Evolutionary conservation across 2,113 vertebrate genomes (phyloP), one percentile per base, ranked within the genome.

Genomic region (Columba janthina): DNA sequence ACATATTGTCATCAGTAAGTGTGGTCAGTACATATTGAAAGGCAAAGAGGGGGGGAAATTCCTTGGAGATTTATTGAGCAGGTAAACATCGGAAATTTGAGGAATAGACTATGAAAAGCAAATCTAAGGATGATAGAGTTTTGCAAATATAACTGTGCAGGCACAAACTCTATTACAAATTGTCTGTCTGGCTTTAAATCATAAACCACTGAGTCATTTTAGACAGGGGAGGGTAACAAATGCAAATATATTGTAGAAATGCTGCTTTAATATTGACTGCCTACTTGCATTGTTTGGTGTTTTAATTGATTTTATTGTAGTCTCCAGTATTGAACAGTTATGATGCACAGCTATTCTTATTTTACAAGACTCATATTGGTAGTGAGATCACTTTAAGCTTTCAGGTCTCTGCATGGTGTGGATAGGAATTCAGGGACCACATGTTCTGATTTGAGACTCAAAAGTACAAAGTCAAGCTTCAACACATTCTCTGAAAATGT

Each of bases 261-360:
- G 12, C 7, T 89, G 62, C 73, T 75, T 64, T 70, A 89, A 32
- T 36, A 2, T 54, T 85, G 58, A 44, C 31, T 76, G 14, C 28
- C 48, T 92, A 38, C n/a, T 67, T 85, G 62, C 25, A 62, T 26
- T 95, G 36, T 70, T 72, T 12, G 5, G 28, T 61, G 38, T 11
- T 79, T 38, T 62, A 93, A 94, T 69, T 94, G 57, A 81, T 92
- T 38, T 93, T 46, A 93, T 94, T 86, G 54, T 79, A 67, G 12
- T 36, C 58, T 85, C 22, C 28, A 58, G 65, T 46, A 32, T 26
- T 58, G 44, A 89, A 85, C 2, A 89, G 93, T 50, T 5, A 90
- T 77, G 13, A 80, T 83, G 15, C 10, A 81, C 3, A 38, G 10
- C 5, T 77, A 58, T 74, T 87, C n/a, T 70, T 28, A 58, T 87